These are phyloP conservation scores for Megaceryle torquata DNA, from an alignment of 2,113 vertebrate genomes.

Conservation along the genomic window DNA sequence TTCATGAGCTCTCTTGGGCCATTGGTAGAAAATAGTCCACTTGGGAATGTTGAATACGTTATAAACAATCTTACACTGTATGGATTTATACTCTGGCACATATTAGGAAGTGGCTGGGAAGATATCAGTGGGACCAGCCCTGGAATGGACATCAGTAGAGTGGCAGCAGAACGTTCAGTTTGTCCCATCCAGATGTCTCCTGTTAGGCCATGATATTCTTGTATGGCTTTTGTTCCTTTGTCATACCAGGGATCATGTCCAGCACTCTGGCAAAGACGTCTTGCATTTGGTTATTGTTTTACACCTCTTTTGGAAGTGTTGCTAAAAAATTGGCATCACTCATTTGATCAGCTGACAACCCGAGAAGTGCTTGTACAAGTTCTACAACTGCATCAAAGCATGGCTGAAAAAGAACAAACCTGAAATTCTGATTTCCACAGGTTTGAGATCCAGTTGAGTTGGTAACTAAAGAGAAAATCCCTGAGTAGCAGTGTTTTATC, in stretches of 20 bases:
- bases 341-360: not conserved
- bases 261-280: not conserved
- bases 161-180: not conserved
- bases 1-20: not conserved
- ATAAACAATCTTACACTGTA: not conserved
- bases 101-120: not conserved
- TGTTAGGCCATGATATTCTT: not conserved
- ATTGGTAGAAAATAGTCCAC: not conserved
- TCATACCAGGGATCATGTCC: not conserved
- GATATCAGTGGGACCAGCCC: no score
- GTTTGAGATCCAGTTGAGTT: not conserved
- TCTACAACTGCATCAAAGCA: not conserved
- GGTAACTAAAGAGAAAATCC: not conserved
- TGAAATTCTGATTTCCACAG: not conserved
- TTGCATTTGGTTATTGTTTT: not conserved
- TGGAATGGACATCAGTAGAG: not conserved
- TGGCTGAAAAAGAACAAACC: not conserved
- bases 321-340: not conserved
- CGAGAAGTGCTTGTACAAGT: not conserved
- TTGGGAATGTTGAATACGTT: not conserved
- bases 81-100: not conserved
- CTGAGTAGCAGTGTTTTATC: not conserved
- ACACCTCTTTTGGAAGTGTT: not conserved
- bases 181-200: not conserved
- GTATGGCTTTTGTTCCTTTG: not conserved